Evolutionary conservation across 2,888 invertebrate species (phyloP).

Genomic region (Polydrusus pterygomalis): DNA sequence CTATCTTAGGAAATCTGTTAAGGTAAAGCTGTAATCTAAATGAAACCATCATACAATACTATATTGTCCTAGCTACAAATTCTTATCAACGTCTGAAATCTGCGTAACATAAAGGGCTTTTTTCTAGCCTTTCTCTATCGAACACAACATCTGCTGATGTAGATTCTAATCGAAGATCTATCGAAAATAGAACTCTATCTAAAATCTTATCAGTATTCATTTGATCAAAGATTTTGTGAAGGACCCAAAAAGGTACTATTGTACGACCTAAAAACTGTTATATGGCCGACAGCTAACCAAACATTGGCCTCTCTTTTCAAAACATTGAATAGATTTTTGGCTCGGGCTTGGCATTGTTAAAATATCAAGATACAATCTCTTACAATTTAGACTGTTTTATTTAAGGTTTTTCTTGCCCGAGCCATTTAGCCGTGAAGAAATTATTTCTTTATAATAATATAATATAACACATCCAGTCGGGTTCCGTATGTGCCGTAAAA

Average conservation of each 20-base stretch:
- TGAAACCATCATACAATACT: conserved; percentile 18
- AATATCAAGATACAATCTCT: conserved; percentile 69
- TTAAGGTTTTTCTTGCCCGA: conserved; percentile 67
- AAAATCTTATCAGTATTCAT: conserved; percentile 69
- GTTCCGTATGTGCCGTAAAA: conserved; percentile 58
- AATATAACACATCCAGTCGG: conserved; percentile 70
- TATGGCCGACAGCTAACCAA: conserved; percentile 79
- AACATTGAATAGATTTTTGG: conserved; percentile 69
- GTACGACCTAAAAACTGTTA: conserved; percentile 63
- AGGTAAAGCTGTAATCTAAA: conserved; percentile 26
- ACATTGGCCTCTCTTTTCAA: conserved; percentile 78
- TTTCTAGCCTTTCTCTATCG: conserved; percentile 58
- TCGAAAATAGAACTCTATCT: conserved; percentile 59
- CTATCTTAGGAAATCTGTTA: conserved; percentile 19
- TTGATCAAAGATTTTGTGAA: conserved; percentile 55
- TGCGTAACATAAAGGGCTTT: conserved; percentile 41
- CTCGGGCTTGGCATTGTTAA: conserved; percentile 68
- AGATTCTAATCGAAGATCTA: conserved; percentile 56
- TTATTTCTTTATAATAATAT: conserved; percentile 73
- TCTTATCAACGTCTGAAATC: conserved; percentile 48
- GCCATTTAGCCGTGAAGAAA: conserved; percentile 72
- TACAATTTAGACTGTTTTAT: conserved; percentile 67
- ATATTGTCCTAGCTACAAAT: conserved; percentile 36
- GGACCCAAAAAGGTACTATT: conserved; percentile 62
- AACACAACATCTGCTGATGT: conserved; percentile 54